These are phyloP conservation scores for Chondrosia reniformis DNA, from an alignment of 37 sponge, comb jelly and placozoan genomes.

Conservation along the genomic window DNA sequence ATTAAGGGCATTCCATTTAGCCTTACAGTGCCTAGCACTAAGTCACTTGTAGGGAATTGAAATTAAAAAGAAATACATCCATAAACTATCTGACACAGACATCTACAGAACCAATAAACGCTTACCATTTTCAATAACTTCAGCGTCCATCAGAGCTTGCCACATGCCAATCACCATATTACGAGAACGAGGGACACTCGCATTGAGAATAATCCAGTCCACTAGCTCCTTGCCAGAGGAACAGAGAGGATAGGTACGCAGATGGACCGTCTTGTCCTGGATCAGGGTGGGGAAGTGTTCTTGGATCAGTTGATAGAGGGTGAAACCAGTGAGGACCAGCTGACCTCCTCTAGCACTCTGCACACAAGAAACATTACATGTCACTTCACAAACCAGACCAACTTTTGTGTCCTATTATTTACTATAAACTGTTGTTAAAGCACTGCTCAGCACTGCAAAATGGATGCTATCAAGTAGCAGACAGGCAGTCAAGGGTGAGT, in stretches of 20 bases:
- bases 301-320: constrained; percentile 46
- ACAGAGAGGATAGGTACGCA: constrained; percentile 60
- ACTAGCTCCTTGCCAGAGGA: constrained; percentile 70
- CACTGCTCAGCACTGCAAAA: too few relatives aligned
- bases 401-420: too few relatives aligned
- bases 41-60: background rate
- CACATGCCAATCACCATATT: constrained; percentile 75
- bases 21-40: too few relatives aligned
- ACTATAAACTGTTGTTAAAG: too few relatives aligned
- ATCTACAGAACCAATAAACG: background rate
- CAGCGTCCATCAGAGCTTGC: constrained; percentile 79
- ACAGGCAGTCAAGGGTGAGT: too few relatives aligned
- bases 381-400: too few relatives aligned
- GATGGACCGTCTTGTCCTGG: constrained; percentile 16
- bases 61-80: background rate
- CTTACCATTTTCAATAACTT: constrained; percentile 74
- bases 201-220: constrained; percentile 70
- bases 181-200: constrained; percentile 37
- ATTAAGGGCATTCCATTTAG: too few relatives aligned
- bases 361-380: too few relatives aligned
- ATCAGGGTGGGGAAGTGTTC: constrained; percentile 50
- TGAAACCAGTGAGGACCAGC: constrained; percentile 43
- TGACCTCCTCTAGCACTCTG: constrained; percentile 30
- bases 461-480: too few relatives aligned
- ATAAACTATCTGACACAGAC: background rate